Base-by-base conservation (phyloP, 1,140 invertebrate species). In the Saxidomus purpurata region DNA sequence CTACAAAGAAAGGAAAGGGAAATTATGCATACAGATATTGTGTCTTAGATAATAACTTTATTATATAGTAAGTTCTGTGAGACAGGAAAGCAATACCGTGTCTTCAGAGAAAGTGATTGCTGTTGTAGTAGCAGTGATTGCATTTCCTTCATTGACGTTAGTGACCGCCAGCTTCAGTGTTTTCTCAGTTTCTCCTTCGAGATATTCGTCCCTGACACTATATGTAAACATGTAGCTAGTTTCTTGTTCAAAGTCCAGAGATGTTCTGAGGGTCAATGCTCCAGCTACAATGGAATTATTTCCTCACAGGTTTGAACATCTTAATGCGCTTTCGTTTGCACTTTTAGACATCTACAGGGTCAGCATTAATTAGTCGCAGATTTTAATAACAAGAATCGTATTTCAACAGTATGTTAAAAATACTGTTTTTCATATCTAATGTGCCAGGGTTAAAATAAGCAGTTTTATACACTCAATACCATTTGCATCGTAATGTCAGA, bases 201-300 rank as follows among this genome's bases (percentile, higher is more conserved):
- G 71, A 76, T 76, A 76, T n/a, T 76, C 40, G 28, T 76, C 71
- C 49, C 71, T 76, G 4, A 76, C 40, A 28, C 4, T 25, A 25
- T 22, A 76, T 25, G 40, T 47, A 49, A 76, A 76, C 40, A 43
- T 43, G 40, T 76, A 76, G n/a, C 40, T 43, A 49, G 47, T 76
- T 22, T 47, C 40, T 47, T 25, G n/a, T 43, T 76, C 71, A 49
- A 3, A 76, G 71, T 76, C 25, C 0, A 76, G 71, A 28, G n/a
- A 49, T 11, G 15, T 4, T 17, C n/a, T 49, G 1, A 76, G 40
- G 2, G 71, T 49, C n/a, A 76, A 76, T 4, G 8, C 34, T 43
- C 71, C 71, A 76, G 31, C 71, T 76, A 25, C 25, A 76, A 76
- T 31, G n/a, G n/a, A n/a, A n/a, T n/a, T n/a, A n/a, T n/a, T n/a